These are phyloP conservation scores for Emydoidea blandingii DNA, from an alignment of 2,797 vertebrate genomes.

Conservation along the genomic window DNA sequence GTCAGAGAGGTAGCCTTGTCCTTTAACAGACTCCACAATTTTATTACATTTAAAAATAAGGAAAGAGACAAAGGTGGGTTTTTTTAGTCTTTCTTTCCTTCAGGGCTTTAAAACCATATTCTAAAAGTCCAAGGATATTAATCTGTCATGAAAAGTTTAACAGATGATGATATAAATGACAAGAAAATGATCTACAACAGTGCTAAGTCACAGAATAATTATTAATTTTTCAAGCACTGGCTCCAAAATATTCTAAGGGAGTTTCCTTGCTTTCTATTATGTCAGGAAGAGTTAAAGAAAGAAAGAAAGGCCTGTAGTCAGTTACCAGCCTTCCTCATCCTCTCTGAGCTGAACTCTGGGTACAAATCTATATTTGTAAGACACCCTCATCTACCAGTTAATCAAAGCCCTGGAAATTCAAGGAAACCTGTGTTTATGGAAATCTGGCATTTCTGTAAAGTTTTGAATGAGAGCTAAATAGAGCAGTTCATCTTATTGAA, in stretches of 20 bases:
- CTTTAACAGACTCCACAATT: conserved; percentile 58
- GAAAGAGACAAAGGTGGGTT: not conserved
- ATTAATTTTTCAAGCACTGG: conserved; percentile 68
- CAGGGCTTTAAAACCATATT: conserved; percentile 60
- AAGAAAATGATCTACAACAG: conserved; percentile 67
- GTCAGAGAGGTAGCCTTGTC: conserved; percentile 53
- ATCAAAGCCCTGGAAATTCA: conserved; percentile 85
- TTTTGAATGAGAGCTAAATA: conserved; percentile 86
- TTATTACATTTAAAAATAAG: conserved; percentile 59
- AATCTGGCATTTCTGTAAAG: conserved; percentile 85
- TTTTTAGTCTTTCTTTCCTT: conserved; percentile 64
- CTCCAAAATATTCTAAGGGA: conserved; percentile 62
- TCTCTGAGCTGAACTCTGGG: conserved; percentile 74
- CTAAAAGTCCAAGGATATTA: conserved; percentile 72
- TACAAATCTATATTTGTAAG: conserved; percentile 83
- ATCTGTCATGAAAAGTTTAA: conserved; percentile 76
- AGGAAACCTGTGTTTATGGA: conserved; percentile 87
- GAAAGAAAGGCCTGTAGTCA: conserved; percentile 62
- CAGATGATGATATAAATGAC: conserved; percentile 61
- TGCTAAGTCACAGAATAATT: conserved; percentile 74
- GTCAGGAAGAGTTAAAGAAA: conserved; percentile 28
- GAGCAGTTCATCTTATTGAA: conserved; percentile 90
- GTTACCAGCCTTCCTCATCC: conserved; percentile 56
- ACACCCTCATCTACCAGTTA: conserved; percentile 82
- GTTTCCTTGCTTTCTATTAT: conserved; percentile 64